A percentile compares a stretch with the other conserved stretches of the same genome.
These are phyloP conservation scores for Lasiurus borealis DNA, from an alignment of 2,113 vertebrate genomes.

Conservation along the genomic window DNA sequence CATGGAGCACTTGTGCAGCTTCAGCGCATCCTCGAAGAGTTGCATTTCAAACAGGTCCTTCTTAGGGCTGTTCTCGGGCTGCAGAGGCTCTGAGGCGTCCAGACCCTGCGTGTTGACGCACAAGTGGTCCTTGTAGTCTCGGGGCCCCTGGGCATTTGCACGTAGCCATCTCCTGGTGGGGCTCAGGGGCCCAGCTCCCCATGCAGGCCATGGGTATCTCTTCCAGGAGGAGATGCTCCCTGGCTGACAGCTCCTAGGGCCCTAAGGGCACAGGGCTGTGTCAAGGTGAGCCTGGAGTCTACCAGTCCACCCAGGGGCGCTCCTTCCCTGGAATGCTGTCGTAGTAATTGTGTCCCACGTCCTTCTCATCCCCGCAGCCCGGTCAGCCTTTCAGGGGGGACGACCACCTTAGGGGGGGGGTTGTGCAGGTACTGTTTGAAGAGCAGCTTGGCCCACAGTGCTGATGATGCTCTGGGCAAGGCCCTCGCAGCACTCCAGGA, in stretches of 20 bases:
- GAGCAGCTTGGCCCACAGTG: conserved; percentile 97
- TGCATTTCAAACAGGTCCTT: conserved; percentile 99
- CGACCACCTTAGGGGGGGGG: conserved; percentile 92
- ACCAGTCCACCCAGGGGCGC: conserved; percentile 93
- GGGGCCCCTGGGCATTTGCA: conserved; percentile 90
- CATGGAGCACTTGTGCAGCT: conserved; percentile 91
- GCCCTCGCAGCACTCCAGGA: conserved; percentile 97
- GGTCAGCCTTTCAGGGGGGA: conserved; percentile 76
- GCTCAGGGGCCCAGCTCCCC: conserved; percentile 89
- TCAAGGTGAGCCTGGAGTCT: conserved; percentile 91
- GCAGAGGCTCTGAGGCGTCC: conserved; percentile 77
- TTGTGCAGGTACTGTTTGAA: conserved; percentile 99
- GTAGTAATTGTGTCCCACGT: conserved; percentile 93
- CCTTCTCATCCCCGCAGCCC: conserved; percentile 93
- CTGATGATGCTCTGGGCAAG: conserved; percentile 97
- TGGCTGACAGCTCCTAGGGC: conserved; percentile 79
- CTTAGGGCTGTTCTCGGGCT: conserved; percentile 90
- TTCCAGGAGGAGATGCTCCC: conserved; percentile 82
- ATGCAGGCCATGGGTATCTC: conserved; percentile 87
- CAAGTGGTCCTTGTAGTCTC: conserved; percentile 95
- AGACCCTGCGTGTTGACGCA: conserved; percentile 96
- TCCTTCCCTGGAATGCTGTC: conserved; percentile 98
- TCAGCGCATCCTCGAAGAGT: conserved; percentile 97
- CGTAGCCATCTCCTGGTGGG: conserved; percentile 90
- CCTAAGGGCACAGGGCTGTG: conserved; percentile 84